These are phyloP conservation scores for Neotoma lepida DNA, from an alignment of 2,113 vertebrate species.

Conservation along the genomic window DNA sequence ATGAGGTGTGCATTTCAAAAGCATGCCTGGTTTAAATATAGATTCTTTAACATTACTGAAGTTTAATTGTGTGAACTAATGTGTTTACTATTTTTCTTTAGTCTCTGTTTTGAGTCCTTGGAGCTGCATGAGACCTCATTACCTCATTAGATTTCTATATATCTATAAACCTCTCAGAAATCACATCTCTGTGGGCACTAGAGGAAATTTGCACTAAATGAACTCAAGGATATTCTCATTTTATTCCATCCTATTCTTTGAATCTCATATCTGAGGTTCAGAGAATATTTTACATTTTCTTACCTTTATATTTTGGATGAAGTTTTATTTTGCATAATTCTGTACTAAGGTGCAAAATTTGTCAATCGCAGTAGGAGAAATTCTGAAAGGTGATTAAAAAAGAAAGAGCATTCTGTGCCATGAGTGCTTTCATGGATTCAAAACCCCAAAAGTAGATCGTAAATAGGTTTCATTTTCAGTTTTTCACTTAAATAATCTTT, in stretches of 20 bases:
- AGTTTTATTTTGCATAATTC: constrained; percentile 23
- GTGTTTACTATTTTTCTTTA: neutral
- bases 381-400: neutral
- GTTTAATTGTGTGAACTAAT: neutral
- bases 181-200: neutral
- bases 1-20: neutral
- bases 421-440: neutral
- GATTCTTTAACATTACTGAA: neutral
- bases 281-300: neutral
- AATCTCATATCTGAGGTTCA: neutral
- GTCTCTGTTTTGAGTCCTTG: neutral
- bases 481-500: neutral
- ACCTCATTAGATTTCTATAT: neutral
- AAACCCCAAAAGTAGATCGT: neutral
- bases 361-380: neutral
- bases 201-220: neutral
- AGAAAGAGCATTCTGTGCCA: neutral
- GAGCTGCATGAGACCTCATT: neutral
- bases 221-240: neutral
- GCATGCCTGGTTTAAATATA: neutral
- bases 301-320: neutral
- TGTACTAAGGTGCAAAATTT: neutral
- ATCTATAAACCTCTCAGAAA: neutral
- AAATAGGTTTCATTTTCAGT: neutral
- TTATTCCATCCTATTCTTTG: neutral